These are phyloP conservation scores for Astropecten irregularis DNA, from an alignment of 53 echinoderm and acorn worm genomes.

Conservation along the genomic window DNA sequence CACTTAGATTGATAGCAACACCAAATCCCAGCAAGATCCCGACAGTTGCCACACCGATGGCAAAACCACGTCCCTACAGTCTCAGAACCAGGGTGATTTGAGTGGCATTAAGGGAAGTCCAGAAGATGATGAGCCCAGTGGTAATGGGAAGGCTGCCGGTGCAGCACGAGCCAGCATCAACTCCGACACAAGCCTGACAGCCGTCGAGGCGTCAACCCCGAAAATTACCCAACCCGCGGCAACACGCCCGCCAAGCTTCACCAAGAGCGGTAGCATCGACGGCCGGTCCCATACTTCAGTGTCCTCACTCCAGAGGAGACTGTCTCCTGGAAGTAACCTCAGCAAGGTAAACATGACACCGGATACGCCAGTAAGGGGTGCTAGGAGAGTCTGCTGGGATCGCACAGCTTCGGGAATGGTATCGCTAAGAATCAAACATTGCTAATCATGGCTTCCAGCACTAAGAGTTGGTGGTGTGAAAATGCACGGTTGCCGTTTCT, in stretches of 20 bases:
- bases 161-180: background rate
- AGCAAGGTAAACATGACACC: constrained; percentile 46
- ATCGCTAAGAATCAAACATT: no score
- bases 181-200: background rate
- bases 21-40: background rate
- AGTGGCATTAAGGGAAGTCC: background rate
- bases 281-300: background rate
- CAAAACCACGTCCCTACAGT: background rate
- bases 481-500: no score
- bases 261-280: background rate
- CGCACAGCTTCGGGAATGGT: constrained; percentile 17
- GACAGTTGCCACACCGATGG: background rate
- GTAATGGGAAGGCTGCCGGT: background rate
- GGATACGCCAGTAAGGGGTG: constrained; percentile 26
- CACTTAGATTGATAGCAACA: background rate
- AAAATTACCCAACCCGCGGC: no score
- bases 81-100: background rate
- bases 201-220: background rate
- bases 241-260: background rate
- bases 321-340: background rate
- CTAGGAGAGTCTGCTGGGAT: background rate
- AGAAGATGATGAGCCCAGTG: background rate
- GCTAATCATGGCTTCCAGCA: no score
- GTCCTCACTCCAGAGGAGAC: constrained; percentile 38
- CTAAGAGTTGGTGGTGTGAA: no score